Evolutionary conservation across 2,113 vertebrate genomes (phyloP).

Genomic region (Lepisosteus osseus): DNA sequence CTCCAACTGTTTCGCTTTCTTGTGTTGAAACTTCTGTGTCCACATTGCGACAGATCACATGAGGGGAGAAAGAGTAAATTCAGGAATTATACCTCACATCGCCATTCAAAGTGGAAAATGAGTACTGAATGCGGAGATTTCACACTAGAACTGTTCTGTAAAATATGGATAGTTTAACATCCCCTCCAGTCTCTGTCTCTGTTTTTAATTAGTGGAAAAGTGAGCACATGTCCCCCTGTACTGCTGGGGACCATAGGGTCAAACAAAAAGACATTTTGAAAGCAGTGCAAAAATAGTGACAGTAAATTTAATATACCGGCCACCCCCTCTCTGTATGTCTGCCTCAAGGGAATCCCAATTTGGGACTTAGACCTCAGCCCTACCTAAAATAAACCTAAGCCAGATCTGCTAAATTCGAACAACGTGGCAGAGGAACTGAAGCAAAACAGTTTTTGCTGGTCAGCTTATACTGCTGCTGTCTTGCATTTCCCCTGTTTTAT

Average conservation of each 20-base stretch:
- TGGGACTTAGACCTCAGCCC: background rate
- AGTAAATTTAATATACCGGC: conserved; percentile 40
- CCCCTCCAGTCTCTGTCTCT: conserved; percentile 48
- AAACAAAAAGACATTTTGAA: conserved; percentile 32
- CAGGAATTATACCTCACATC: too few species aligned
- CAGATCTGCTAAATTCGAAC: conserved; percentile 16
- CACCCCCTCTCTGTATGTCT: conserved; percentile 16
- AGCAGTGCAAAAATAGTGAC: conserved; percentile 42
- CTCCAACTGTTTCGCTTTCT: too few species aligned
- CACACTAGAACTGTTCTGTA: conserved; percentile 49
- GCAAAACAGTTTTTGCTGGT: background rate
- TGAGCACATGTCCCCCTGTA: conserved; percentile 49
- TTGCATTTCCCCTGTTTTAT: too few species aligned
- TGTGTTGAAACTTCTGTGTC: too few species aligned
- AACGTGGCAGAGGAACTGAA: conserved; percentile 22
- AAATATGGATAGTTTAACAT: conserved; percentile 34
- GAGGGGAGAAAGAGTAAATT: too few species aligned
- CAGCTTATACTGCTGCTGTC: background rate
- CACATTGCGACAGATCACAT: too few species aligned
- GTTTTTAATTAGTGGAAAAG: conserved; percentile 60
- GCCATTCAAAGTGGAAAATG: background rate
- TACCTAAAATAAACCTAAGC: background rate
- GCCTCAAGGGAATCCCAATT: conserved; percentile 20
- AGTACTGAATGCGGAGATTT: conserved; percentile 35
- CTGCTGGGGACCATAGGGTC: conserved; percentile 45